phyloP scores from a whole-genome alignment of 2,797 vertebrate species.

The Nannoperca australis region DNA sequence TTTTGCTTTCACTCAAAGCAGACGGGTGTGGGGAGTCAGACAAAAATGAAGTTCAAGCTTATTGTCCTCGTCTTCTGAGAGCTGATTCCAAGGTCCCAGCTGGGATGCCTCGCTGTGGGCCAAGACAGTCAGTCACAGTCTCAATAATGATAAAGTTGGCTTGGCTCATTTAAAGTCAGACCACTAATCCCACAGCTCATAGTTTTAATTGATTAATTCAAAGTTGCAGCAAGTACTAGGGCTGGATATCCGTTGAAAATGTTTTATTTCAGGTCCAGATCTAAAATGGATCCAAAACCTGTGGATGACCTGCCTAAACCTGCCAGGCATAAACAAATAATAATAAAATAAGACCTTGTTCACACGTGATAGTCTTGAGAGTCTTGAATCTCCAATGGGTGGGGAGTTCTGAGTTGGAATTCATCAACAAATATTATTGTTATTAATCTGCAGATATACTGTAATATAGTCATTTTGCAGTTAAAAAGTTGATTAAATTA shows the following conservation, averaged over 20 bases:
- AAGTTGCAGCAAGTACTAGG: neutral
- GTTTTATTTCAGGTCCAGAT: neutral
- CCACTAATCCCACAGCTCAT: slow-evolving; percentile 17
- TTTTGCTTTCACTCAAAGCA: slow-evolving; percentile 52
- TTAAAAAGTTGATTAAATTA: neutral
- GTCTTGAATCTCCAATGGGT: neutral
- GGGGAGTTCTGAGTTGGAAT: slow-evolving; percentile 1
- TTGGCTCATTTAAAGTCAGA: slow-evolving; percentile 12
- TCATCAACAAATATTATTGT: neutral
- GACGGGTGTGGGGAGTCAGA: slow-evolving; percentile 27
- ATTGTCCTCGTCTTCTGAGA: slow-evolving; percentile 17
- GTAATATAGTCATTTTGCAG: neutral
- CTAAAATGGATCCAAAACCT: neutral
- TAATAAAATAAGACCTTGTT: neutral
- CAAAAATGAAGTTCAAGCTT: slow-evolving; percentile 56
- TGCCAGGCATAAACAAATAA: neutral
- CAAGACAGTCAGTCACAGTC: slow-evolving; percentile 34
- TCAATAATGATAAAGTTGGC: slow-evolving; percentile 26
- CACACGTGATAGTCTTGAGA: neutral
- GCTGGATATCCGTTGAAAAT: neutral
- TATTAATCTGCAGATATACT: neutral
- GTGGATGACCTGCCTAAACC: neutral
- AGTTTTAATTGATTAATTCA: slow-evolving; percentile 26
- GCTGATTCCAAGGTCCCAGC: slow-evolving; percentile 39
- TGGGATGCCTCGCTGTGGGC: slow-evolving; percentile 26